phyloP scores from a whole-genome alignment of 2,113 vertebrate species.

The Beaufortia kweichowensis region DNA sequence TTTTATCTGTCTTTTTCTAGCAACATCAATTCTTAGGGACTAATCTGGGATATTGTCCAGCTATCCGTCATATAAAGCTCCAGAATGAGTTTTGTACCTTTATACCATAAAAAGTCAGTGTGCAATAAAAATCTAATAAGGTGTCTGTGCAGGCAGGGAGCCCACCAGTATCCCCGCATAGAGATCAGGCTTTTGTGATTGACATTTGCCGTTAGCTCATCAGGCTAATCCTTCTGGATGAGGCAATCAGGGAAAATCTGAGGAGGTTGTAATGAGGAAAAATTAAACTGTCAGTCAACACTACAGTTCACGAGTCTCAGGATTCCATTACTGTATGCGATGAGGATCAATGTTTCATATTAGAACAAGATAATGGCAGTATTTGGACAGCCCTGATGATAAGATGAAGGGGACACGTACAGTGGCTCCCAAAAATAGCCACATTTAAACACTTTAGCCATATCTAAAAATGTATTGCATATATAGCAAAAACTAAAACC shows the following conservation, averaged over 20 bases:
- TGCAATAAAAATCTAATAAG: constrained; percentile 2
- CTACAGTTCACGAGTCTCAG: not conserved
- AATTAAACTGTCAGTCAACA: constrained; percentile 44
- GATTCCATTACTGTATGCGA: not conserved
- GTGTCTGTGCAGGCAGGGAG: not conserved
- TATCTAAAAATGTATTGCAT: too few species aligned
- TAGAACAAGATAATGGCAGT: not conserved
- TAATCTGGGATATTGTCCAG: too few species aligned
- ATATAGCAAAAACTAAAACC: too few species aligned
- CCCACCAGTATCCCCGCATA: not conserved
- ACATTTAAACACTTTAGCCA: too few species aligned
- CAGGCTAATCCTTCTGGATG: constrained; percentile 21
- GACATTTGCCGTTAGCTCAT: constrained; percentile 21
- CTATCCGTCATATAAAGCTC: too few species aligned
- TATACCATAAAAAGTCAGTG: not conserved
- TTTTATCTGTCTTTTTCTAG: not conserved
- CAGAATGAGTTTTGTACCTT: too few species aligned
- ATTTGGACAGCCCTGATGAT: constrained; percentile 19
- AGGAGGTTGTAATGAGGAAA: constrained; percentile 11
- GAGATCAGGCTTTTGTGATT: constrained; percentile 13
- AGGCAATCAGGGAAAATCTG: constrained; percentile 22
- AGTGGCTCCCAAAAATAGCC: too few species aligned
- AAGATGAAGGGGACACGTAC: constrained; percentile 13
- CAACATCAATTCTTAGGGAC: constrained; percentile 1
- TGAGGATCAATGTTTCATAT: not conserved